Evolutionary conservation across 2,797 vertebrate species (phyloP).

Genomic region (Dryobates pubescens): DNA sequence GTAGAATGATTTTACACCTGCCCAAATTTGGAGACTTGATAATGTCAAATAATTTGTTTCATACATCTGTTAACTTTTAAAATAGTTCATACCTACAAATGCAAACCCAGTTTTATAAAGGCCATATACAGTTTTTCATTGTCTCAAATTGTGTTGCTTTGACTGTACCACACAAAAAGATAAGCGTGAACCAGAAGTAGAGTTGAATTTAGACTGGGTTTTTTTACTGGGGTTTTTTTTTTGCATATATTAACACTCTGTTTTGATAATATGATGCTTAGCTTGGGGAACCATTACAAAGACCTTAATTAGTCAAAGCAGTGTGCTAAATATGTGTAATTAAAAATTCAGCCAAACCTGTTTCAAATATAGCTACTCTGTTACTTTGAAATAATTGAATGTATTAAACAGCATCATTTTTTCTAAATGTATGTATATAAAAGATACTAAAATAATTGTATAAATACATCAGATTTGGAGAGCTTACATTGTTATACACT

Average conservation of each 20-base stretch:
- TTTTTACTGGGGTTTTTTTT: no score
- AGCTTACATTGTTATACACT: not conserved
- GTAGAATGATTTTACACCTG: not conserved
- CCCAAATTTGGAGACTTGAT: not conserved
- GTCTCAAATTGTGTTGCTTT: not conserved
- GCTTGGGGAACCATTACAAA: not conserved
- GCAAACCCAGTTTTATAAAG: not conserved
- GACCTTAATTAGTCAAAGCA: not conserved
- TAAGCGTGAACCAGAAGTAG: accelerated
- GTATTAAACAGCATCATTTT: not conserved
- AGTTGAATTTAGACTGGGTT: not conserved
- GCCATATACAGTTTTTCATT: not conserved
- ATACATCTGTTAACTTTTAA: not conserved
- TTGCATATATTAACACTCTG: not conserved
- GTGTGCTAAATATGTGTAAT: not conserved
- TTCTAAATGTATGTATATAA: not conserved
- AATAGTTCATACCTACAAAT: not conserved
- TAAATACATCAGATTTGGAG: not conserved
- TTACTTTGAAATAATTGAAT: not conserved
- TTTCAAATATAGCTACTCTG: not conserved
- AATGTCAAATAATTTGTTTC: not conserved
- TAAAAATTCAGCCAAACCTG: not conserved
- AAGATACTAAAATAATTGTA: not conserved
- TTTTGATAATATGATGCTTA: not conserved
- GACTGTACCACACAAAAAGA: not conserved